These are phyloP conservation scores for Chouioia cunea DNA, from an alignment of 2,888 invertebrate species.

Conservation along the genomic window DNA sequence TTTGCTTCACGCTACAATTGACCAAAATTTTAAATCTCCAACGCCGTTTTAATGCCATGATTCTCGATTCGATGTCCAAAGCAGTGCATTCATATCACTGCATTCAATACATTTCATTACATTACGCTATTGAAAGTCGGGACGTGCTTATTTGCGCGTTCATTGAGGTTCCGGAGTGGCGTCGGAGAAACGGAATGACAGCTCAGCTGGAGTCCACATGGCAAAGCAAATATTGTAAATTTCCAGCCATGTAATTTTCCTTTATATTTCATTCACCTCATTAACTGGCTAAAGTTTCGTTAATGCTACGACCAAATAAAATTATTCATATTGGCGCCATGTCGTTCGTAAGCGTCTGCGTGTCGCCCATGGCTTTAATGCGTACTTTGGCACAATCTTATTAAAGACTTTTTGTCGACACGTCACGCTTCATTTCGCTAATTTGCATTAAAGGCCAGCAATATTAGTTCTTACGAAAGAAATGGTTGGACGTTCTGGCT, in stretches of 20 bases:
- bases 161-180: too few species aligned
- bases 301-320: conserved; percentile 27
- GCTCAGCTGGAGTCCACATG: conserved; percentile 11
- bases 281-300: conserved; percentile 27
- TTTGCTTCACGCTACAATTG: too few species aligned
- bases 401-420: neutral
- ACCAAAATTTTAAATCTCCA: too few species aligned
- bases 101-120: too few species aligned
- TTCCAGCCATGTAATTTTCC: conserved; percentile 7
- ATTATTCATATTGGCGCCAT: conserved; percentile 2
- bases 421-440: neutral
- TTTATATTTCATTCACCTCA: conserved; percentile 33
- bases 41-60: too few species aligned
- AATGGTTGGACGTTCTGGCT: neutral
- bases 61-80: too few species aligned
- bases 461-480: conserved; percentile 17
- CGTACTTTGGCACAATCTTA: neutral
- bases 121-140: too few species aligned
- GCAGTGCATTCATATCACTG: too few species aligned
- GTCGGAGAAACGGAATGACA: conserved; percentile 15
- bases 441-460: neutral
- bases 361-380: neutral
- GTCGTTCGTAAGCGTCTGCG: neutral
- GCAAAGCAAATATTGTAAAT: conserved; percentile 15
- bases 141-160: too few species aligned